Evolutionary conservation across 1,140 invertebrate species (phyloP), one percentile per base, ranked within the genome.

Genomic region (Coenobita brevimanus): DNA sequence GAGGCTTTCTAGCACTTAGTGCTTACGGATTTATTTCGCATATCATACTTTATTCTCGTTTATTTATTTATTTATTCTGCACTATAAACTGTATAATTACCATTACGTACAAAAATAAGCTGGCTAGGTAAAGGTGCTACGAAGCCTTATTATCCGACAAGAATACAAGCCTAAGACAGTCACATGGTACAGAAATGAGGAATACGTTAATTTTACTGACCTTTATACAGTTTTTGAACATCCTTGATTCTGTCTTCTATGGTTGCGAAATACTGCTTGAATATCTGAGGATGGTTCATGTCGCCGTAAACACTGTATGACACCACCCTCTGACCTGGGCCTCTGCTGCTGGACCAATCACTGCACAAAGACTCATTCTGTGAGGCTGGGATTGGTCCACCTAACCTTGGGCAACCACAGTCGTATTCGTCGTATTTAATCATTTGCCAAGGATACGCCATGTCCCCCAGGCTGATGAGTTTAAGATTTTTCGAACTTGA

Each of bases 181-280:
- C 43, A 46, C 33, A 33, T 24, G 27, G n/a, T 81, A 41, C 15
- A 38, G 21, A 64, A 3, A 64, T 57, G 24, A 82, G n/a, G n/a
- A n/a, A n/a, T n/a, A n/a, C n/a, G n/a, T n/a, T 81, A 60, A 30
- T 10, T 27, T 10, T 3, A 27, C 30, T 60, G 36, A 89, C 89
- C 89, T 89, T 75, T 46, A 69, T 89, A 89, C 24, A 67, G 38
- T 46, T 76, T 62, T 24, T 73, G 50, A 4, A 89, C 89, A 3
- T 90, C 89, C 67, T 83, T 76, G 0, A 88, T n/a, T 43, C 89
- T 50, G 15, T 87, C 80, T 79, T 90, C 89, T 46, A 90, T 41
- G 13, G 80, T 67, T 0, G 57, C 27, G 21, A 78, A 90, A 67
- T 90, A 90, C 57, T 90, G 79, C 33, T 54, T 88, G 24, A 67